These are phyloP conservation scores for Leptinotarsa undecemlineata DNA, from an alignment of 1,140 invertebrate genomes.

Conservation along the genomic window DNA sequence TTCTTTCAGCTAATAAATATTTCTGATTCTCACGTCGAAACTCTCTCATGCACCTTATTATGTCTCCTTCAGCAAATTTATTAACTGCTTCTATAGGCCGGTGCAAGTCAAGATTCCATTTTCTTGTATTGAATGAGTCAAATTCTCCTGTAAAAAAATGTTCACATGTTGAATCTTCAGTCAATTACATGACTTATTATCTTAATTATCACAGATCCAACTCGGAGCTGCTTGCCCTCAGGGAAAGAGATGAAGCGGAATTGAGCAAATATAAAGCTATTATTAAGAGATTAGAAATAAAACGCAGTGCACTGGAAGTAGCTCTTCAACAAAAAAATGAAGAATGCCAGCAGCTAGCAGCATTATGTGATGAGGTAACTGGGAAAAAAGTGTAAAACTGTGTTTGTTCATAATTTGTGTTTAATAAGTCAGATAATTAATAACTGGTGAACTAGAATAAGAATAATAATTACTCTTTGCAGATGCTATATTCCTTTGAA, in stretches of 20 bases:
- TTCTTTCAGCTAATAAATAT: too few relatives aligned
- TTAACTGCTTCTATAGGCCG: neutral
- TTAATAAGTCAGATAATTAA: too few relatives aligned
- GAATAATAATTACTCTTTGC: too few relatives aligned
- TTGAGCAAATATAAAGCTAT: conserved; percentile 42
- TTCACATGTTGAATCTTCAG: neutral
- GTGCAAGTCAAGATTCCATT: neutral
- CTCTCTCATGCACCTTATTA: too few relatives aligned
- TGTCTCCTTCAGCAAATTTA: neutral
- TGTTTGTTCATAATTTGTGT: too few relatives aligned
- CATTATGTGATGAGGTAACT: conserved; percentile 50
- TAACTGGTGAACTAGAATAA: too few relatives aligned
- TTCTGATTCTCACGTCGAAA: too few relatives aligned
- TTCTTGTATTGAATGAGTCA: neutral
- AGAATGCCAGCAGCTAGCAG: conserved; percentile 46
- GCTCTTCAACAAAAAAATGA: conserved; percentile 49
- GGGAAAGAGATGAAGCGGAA: conserved; percentile 41
- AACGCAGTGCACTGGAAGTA: conserved; percentile 45
- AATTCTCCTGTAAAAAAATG: neutral
- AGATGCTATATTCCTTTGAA: too few relatives aligned
- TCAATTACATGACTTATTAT: neutral
- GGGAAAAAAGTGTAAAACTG: conserved; percentile 33
- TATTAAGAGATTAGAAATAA: conserved; percentile 48
- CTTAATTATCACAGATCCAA: conserved; percentile 45
- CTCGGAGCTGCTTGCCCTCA: conserved; percentile 41